A percentile compares a stretch with the other conserved stretches of the same genome.
phyloP scores from a whole-genome alignment of 2,113 vertebrate species.

The Campylomormyrus tamandua region DNA sequence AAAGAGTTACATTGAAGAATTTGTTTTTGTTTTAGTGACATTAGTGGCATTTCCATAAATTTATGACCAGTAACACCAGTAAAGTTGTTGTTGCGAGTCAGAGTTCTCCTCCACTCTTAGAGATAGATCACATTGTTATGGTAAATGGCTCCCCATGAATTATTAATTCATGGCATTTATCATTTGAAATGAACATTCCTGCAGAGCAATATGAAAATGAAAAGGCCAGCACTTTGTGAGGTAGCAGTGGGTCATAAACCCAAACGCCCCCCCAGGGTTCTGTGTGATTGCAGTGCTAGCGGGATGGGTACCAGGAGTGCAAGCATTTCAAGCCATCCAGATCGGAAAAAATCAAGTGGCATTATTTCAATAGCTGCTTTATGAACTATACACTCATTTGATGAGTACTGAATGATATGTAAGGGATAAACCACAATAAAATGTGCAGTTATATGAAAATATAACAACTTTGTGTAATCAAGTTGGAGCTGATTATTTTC shows the following conservation, averaged over 20 bases:
- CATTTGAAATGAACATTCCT: conserved; percentile 18
- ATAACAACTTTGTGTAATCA: background rate
- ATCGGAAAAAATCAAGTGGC: background rate
- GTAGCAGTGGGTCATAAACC: conserved; percentile 6
- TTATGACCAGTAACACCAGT: background rate
- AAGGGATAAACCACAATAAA: background rate
- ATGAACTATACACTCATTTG: background rate
- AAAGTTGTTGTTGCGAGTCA: background rate
- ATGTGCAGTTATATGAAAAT: background rate
- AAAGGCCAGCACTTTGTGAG: conserved; percentile 43
- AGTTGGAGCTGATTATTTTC: background rate
- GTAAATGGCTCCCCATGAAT: background rate
- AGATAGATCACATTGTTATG: background rate
- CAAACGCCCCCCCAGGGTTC: background rate
- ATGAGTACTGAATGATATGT: background rate
- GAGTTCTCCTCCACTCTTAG: background rate
- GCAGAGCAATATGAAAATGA: conserved; percentile 40
- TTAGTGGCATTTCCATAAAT: background rate
- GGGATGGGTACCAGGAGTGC: background rate
- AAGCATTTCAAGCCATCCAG: background rate
- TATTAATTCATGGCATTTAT: background rate
- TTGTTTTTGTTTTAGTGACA: background rate
- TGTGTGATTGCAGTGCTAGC: background rate
- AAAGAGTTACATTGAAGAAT: background rate
- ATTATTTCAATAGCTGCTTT: background rate